Conservation (phyloP, 2,113 vertebrate species). For the Pterocles orientalis region DNA sequence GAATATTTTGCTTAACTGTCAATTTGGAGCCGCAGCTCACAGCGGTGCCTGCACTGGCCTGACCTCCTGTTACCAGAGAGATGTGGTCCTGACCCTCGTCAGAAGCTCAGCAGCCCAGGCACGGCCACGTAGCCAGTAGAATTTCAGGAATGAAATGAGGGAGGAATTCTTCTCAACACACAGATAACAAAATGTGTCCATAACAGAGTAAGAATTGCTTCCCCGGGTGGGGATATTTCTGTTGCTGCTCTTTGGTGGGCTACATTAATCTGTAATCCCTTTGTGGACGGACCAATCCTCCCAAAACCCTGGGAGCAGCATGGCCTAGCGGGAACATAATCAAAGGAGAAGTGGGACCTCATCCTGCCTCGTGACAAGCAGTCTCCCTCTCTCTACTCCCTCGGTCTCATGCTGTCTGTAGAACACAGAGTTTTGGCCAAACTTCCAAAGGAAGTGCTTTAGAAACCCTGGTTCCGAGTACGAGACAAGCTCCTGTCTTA, state of each 20-base stretch:
- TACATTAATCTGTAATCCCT: not conserved
- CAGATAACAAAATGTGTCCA: fast-evolving
- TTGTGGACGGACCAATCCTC: not conserved
- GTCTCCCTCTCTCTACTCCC: not conserved
- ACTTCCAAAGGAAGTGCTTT: not conserved
- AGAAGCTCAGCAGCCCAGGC: not conserved
- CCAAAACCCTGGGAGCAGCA: not conserved
- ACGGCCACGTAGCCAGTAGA: not conserved
- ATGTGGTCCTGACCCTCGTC: not conserved
- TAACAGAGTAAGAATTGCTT: not conserved
- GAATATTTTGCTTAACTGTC: slow-evolving; percentile 55
- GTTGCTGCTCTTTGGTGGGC: not conserved
- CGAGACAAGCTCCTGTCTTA: fast-evolving
- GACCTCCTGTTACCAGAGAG: not conserved
- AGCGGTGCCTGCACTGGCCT: not conserved
- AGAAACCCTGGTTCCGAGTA: not conserved
- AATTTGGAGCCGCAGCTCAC: slow-evolving; percentile 8
- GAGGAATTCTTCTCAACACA: not conserved
- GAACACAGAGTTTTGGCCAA: not conserved
- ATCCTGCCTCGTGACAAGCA: not conserved
- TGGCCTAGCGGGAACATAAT: not conserved
- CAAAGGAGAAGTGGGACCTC: not conserved
- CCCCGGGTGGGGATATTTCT: not conserved
- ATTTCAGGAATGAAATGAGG: not conserved
- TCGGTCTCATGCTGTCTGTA: not conserved